Base-by-base conservation (phyloP, 2,113 vertebrate species). In the Apteryx mantelli region DNA sequence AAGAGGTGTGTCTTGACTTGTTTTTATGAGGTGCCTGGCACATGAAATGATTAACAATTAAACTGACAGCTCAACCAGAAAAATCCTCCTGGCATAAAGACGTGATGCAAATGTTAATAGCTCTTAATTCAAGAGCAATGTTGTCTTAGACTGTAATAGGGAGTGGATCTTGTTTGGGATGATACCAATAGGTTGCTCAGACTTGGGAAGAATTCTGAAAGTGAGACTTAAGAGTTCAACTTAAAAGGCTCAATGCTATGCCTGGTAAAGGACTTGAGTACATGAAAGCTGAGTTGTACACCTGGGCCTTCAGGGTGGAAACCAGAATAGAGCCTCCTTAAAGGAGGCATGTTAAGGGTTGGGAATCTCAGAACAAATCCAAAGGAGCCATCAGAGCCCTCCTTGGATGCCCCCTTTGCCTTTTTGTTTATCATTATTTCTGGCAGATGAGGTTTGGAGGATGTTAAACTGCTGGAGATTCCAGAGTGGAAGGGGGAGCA, bases 201-300 rank as follows among this genome's bases (percentile, higher is more conserved):
- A 63, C 32, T 77, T 91, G 25, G 24, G 34, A 90, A 81, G n/a
- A 78, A 66, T 81, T 83, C 61, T 88, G 73, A 11, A 93, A 94
- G 82, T 22, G 60, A 90, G 36, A 66, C 5, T 38, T 64, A 5
- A 42, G 5, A 53, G 58, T 81, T 91, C 61, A 48, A 7, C 12
- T 83, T 63, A 46, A 92, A 78, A 91, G 32, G 13, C 56, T 82
- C 7, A 38, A 0, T 84, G 52, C 26, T 71, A 1, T 60, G 13
- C 4, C 2, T 71, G 78, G 32, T 60, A 60, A 91, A 89, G 36
- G 16, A 91, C 25, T 11, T 15, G 20, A 26, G 30, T 55, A 36
- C 0, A 0, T 74, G 60, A 44, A 15, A 40, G 53, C 25, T 40
- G 20, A 0, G 0, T 60, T 74, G 25, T 19, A 40, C 30, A 14